Evolutionary conservation across 2,113 vertebrate species (phyloP).

Genomic region (Prietella phreatophila): DNA sequence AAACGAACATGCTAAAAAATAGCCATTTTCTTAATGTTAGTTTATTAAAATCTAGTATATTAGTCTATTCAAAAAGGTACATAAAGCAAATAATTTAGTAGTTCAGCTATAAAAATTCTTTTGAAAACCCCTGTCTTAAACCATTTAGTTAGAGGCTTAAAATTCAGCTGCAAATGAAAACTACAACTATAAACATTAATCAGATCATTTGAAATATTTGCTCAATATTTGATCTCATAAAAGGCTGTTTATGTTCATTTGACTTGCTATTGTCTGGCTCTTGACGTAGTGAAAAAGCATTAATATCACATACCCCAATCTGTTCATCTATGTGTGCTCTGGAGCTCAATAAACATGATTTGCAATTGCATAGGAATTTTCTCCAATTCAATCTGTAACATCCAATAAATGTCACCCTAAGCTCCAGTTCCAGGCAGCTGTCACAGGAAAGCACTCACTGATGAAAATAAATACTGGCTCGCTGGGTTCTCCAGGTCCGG

Average conservation of each 20-base stretch:
- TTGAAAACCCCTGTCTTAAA: background rate
- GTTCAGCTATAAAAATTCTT: background rate
- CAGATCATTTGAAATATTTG: background rate
- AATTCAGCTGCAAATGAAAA: background rate
- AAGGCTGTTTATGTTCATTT: background rate
- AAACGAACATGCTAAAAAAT: background rate
- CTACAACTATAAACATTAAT: background rate
- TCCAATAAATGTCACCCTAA: constrained; percentile 11
- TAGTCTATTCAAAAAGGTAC: background rate
- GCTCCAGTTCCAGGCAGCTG: background rate
- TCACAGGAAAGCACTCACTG: constrained; percentile 74
- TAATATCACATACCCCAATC: background rate
- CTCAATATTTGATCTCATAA: constrained; percentile 2
- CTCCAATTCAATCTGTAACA: background rate
- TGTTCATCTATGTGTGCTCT: background rate
- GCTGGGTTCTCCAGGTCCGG: constrained; percentile 81
- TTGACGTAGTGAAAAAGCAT: background rate
- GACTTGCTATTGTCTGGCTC: background rate
- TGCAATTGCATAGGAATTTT: background rate
- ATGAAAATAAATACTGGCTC: constrained; percentile 78
- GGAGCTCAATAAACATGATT: background rate
- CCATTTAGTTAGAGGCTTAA: background rate
- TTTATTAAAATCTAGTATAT: background rate
- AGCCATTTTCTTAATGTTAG: background rate
- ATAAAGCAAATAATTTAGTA: background rate